Evolutionary conservation across 2,888 invertebrate genomes (phyloP).

Genomic region (Dynastes maya): DNA sequence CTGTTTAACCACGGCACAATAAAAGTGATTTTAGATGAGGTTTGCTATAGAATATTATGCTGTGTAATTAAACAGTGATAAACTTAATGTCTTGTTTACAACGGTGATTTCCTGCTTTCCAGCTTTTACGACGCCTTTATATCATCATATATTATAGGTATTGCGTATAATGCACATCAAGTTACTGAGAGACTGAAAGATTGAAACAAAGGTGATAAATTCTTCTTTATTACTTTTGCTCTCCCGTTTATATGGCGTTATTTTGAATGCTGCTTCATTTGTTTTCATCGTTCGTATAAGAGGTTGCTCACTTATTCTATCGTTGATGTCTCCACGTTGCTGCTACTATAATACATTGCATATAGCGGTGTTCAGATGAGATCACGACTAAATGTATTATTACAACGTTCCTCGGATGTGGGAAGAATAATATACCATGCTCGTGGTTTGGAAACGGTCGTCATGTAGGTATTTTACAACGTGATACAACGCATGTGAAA

Average conservation of each 20-base stretch:
- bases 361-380: conserved; percentile 29
- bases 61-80: not conserved
- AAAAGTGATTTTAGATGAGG: not conserved
- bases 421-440: not conserved
- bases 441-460: conserved; percentile 2
- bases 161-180: too few species aligned
- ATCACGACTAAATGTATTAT: conserved; percentile 24
- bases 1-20: too few species aligned
- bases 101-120: conserved; percentile 15
- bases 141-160: not conserved
- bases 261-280: too few species aligned
- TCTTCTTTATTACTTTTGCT: too few species aligned
- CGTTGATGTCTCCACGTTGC: conserved; percentile 32
- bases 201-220: too few species aligned
- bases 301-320: conserved; percentile 23
- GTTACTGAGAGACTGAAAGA: too few species aligned
- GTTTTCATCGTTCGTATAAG: not conserved
- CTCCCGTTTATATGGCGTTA: too few species aligned
- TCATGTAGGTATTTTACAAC: not conserved
- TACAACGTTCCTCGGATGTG: conserved; percentile 8
- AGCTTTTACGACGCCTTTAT: conserved; percentile 11
- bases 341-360: conserved; percentile 17
- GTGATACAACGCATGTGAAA: not conserved
- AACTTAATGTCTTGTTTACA: conserved; percentile 12
- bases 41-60: not conserved